phyloP scores from a whole-genome alignment of 2,113 vertebrate genomes.

The Heterotis niloticus region DNA sequence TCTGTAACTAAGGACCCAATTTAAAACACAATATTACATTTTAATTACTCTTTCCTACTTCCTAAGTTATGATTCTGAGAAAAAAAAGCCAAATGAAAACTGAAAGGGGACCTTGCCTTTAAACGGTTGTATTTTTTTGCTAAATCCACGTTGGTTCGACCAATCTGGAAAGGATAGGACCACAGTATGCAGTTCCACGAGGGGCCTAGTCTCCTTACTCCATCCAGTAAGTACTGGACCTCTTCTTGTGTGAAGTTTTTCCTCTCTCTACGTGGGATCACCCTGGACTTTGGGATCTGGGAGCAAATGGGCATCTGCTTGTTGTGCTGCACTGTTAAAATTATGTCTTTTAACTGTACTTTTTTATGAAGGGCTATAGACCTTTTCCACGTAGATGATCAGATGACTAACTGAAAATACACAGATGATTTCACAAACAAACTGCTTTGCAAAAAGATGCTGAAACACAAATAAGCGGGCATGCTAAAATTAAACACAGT shows the following conservation, averaged over 20 bases:
- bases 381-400: too few relatives aligned
- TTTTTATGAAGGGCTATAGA: too few relatives aligned
- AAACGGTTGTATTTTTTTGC: conserved; percentile 56
- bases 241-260: conserved; percentile 54
- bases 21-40: conserved; percentile 15
- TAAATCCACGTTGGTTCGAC: conserved; percentile 55
- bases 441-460: too few relatives aligned
- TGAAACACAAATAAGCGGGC: too few relatives aligned
- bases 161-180: conserved; percentile 55
- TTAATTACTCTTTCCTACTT: conserved; percentile 12
- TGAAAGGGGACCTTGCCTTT: conserved; percentile 32
- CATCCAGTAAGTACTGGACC: conserved; percentile 41
- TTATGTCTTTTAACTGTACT: too few relatives aligned
- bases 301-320: conserved; percentile 1
- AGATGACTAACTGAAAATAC: too few relatives aligned
- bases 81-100: conserved; percentile 7
- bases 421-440: too few relatives aligned
- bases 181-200: conserved; percentile 63
- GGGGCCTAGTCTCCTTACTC: conserved; percentile 49
- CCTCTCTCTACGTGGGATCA: conserved; percentile 38
- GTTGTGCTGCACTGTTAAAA: neutral
- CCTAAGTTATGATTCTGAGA: neutral
- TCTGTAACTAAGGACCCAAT: conserved; percentile 7
- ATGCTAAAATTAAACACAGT: too few relatives aligned
- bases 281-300: neutral